These are phyloP conservation scores for Carposina sasakii DNA, from an alignment of 1,140 invertebrate genomes.

Conservation along the genomic window DNA sequence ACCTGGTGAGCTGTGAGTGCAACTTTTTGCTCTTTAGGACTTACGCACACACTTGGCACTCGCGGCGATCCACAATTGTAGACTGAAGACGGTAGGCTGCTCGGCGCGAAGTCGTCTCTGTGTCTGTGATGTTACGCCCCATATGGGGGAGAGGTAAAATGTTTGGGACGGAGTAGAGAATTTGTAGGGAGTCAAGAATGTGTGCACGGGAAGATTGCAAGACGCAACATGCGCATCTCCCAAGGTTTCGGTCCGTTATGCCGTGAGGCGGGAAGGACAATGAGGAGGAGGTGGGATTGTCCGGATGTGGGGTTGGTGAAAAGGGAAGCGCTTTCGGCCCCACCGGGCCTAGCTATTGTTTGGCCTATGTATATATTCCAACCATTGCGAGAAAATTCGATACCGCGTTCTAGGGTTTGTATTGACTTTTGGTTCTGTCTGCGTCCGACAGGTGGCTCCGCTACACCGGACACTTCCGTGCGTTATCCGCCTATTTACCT, in stretches of 20 bases:
- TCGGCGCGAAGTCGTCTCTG: not conserved
- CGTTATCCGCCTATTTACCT: too few relatives aligned
- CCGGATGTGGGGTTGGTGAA: not conserved
- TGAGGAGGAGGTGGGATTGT: constrained; percentile 1
- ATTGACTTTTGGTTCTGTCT: too few relatives aligned
- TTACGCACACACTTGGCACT: not conserved
- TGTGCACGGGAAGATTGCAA: too few relatives aligned
- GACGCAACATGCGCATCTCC: not conserved
- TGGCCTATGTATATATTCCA: too few relatives aligned
- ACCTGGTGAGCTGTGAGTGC: not conserved
- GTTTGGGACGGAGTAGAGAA: not conserved
- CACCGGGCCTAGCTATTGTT: too few relatives aligned
- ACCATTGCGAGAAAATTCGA: too few relatives aligned
- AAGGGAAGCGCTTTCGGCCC: too few relatives aligned
- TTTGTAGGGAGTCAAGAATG: not conserved
- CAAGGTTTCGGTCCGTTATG: not conserved
- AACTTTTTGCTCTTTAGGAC: not conserved
- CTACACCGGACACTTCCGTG: too few relatives aligned
- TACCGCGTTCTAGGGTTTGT: too few relatives aligned
- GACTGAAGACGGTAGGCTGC: not conserved
- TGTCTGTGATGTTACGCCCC: not conserved
- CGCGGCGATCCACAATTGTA: not conserved
- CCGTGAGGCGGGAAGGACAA: constrained; percentile 2
- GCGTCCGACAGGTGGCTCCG: too few relatives aligned
- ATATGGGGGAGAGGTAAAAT: not conserved